These are phyloP conservation scores for Baccha elongata DNA, from an alignment of 2,888 invertebrate genomes.

Conservation along the genomic window DNA sequence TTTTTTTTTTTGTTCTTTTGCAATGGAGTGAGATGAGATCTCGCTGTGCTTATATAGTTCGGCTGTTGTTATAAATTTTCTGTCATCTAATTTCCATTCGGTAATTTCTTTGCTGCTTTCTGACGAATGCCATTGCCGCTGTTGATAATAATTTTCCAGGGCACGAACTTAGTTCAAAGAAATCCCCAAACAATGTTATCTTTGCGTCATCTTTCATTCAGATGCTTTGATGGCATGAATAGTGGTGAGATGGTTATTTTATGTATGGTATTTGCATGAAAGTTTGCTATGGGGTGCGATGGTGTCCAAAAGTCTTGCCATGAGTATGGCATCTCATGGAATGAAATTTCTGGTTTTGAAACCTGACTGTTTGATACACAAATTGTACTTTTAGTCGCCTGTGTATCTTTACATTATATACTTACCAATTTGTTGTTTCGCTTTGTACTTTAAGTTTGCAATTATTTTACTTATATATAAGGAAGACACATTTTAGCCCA, in stretches of 20 bases:
- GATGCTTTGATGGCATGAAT: conserved; percentile 19
- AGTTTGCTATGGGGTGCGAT: conserved; percentile 10
- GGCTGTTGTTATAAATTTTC: conserved; percentile 62
- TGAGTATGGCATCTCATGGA: conserved; percentile 25
- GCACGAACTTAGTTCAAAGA: conserved; percentile 64
- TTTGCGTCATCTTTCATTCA: conserved; percentile 52
- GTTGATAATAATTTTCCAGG: conserved; percentile 57
- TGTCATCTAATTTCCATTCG: conserved; percentile 70
- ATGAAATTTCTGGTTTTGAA: conserved; percentile 64
- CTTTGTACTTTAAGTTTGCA: conserved; percentile 47
- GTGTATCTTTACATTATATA: too few relatives aligned
- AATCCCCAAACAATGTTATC: conserved; percentile 68
- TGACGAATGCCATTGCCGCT: conserved; percentile 52
- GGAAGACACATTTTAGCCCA: too few relatives aligned
- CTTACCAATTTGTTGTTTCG: conserved; percentile 53
- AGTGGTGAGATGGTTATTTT: conserved; percentile 19
- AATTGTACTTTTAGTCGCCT: conserved; percentile 12
- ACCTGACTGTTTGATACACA: conserved; percentile 28
- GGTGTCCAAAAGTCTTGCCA: conserved; percentile 30
- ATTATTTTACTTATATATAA: too few relatives aligned
- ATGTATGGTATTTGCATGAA: neutral
- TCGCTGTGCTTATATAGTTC: conserved; percentile 62
- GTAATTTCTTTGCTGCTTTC: conserved; percentile 62
- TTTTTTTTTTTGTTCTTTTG: conserved; percentile 42
- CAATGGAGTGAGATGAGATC: conserved; percentile 8